Evolutionary conservation across 1,140 invertebrate genomes (phyloP).

Genomic region (Nautilus pompilius): DNA sequence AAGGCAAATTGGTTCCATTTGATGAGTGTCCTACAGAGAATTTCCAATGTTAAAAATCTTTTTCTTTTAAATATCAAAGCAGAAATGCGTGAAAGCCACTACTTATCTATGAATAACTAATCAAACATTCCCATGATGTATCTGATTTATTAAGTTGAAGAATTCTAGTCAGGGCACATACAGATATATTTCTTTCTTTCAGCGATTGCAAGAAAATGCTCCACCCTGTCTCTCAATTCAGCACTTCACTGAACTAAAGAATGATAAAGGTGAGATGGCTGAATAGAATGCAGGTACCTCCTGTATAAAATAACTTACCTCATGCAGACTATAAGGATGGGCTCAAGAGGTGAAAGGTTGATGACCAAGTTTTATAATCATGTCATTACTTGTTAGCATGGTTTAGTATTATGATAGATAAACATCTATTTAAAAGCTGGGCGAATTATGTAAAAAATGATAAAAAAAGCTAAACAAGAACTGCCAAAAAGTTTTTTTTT

Average conservation of each 20-base stretch:
- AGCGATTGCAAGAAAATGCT: conserved; percentile 86
- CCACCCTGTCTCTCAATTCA: conserved; percentile 82
- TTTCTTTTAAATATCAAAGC: too few relatives aligned
- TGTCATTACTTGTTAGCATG: background rate
- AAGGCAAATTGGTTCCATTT: too few relatives aligned
- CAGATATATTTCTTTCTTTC: conserved; percentile 26
- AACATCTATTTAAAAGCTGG: background rate
- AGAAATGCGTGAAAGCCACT: too few relatives aligned
- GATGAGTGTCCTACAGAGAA: too few relatives aligned
- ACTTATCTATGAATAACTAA: too few relatives aligned
- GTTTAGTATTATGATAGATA: background rate
- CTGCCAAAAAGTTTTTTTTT: too few relatives aligned
- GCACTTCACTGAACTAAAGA: conserved; percentile 76
- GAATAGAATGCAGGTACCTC: background rate
- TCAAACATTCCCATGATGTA: too few relatives aligned
- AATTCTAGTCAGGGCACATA: too few relatives aligned
- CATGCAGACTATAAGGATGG: background rate
- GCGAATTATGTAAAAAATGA: background rate
- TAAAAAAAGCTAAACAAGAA: too few relatives aligned
- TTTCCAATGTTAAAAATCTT: too few relatives aligned
- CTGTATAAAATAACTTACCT: background rate
- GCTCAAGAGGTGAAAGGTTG: background rate
- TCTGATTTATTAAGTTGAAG: too few relatives aligned
- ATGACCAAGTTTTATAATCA: background rate
- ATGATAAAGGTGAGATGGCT: conserved; percentile 63